Evolutionary conservation across 2,113 vertebrate species (phyloP).

Genomic region (Phaethornis superciliosus): DNA sequence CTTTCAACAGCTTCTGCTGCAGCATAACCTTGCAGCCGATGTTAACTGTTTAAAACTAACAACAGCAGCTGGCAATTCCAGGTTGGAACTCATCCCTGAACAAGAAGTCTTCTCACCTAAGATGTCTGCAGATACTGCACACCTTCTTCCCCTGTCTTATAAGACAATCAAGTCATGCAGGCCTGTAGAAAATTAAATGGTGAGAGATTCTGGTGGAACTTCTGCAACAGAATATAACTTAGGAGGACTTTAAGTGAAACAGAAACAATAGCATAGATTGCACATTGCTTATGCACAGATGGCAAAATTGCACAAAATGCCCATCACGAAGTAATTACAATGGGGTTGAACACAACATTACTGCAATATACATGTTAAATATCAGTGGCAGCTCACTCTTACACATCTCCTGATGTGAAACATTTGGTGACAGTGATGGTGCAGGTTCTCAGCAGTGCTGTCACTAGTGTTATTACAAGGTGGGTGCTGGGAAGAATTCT

Average conservation of each 20-base stretch:
- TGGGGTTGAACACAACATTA: not conserved
- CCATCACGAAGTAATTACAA: conserved; percentile 17
- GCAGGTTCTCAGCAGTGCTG: not conserved
- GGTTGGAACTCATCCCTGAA: not conserved
- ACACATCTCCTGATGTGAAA: not conserved
- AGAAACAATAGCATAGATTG: not conserved
- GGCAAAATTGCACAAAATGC: conserved; percentile 20
- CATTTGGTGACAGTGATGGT: not conserved
- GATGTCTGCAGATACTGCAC: not conserved
- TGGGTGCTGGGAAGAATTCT: not conserved
- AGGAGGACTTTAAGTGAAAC: not conserved
- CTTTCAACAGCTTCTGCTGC: not conserved
- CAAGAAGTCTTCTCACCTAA: not conserved
- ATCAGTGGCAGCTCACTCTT: not conserved
- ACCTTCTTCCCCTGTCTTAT: not conserved
- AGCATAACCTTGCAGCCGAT: not conserved
- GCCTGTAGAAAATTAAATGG: not conserved
- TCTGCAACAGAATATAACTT: not conserved
- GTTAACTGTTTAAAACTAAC: not conserved
- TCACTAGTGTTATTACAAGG: not conserved
- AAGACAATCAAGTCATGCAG: not conserved
- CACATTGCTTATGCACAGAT: conserved; percentile 7
- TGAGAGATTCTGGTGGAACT: not conserved
- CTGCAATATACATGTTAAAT: not conserved
- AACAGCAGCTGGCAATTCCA: not conserved